These are phyloP conservation scores for Drosophila insularis DNA, from an alignment of 1,140 invertebrate genomes.

Conservation along the genomic window DNA sequence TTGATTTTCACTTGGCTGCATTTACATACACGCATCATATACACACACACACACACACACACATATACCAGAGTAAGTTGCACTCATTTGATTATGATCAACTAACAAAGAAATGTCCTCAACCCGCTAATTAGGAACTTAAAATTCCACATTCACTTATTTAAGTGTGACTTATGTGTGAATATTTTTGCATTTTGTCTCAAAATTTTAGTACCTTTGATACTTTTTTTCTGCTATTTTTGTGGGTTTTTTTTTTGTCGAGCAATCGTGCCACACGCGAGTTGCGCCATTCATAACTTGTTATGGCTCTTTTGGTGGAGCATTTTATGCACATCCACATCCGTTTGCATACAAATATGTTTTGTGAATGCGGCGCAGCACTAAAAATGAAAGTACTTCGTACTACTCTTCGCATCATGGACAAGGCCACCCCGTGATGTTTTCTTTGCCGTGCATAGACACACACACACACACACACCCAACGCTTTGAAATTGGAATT, in stretches of 20 bases:
- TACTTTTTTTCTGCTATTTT: neutral
- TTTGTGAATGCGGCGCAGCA: constrained; percentile 36
- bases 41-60: no score
- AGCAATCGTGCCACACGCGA: constrained; percentile 28
- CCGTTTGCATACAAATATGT: constrained; percentile 9
- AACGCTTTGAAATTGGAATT: constrained; percentile 13
- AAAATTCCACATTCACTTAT: neutral
- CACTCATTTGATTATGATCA: neutral
- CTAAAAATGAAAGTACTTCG: constrained; percentile 57
- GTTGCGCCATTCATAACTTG: constrained; percentile 38
- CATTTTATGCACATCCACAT: constrained; percentile 41
- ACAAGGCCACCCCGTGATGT: constrained; percentile 46
- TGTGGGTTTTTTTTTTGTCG: neutral
- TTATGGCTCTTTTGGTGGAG: constrained; percentile 33
- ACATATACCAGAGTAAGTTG: no score
- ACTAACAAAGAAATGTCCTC: neutral
- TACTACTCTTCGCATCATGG: constrained; percentile 43
- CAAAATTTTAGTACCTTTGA: neutral
- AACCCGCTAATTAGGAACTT: neutral
- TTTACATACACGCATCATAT: neutral
- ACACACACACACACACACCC: neutral
- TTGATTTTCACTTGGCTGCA: neutral
- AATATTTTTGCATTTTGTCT: constrained; percentile 3
- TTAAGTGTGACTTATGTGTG: neutral
- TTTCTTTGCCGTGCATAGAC: constrained; percentile 19